Conservation (phyloP, 2,113 vertebrate species). For the Petaurus breviceps region DNA sequence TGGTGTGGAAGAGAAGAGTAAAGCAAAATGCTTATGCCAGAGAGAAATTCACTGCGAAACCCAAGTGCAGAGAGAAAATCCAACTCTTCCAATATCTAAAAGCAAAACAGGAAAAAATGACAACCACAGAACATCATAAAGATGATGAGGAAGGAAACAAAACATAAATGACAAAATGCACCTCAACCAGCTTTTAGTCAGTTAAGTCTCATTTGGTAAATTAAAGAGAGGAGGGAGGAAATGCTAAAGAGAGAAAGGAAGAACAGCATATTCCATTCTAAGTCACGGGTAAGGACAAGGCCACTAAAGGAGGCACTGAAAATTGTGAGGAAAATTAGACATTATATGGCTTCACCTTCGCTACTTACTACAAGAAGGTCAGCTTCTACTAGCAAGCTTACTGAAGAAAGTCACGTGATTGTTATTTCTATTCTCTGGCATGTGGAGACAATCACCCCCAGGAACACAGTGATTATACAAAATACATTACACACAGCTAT, state of each 20-base stretch:
- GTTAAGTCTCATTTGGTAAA: conserved; percentile 5
- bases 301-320: conserved; percentile 74
- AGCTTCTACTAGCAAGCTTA: conserved; percentile 70
- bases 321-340: conserved; percentile 71
- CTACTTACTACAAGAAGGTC: conserved; percentile 79
- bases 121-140: neutral
- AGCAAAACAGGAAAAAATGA: neutral
- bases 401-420: conserved; percentile 71
- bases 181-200: neutral
- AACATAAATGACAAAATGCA: neutral
- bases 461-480: conserved; percentile 59
- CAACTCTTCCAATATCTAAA: neutral
- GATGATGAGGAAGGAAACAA: neutral
- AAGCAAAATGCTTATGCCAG: neutral
- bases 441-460: conserved; percentile 72
- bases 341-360: conserved; percentile 78
- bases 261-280: neutral
- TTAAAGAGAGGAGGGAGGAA: conserved; percentile 5
- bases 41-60: neutral
- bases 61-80: neutral
- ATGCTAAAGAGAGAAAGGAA: neutral
- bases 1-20: neutral
- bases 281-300: neutral
- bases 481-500: conserved; percentile 66
- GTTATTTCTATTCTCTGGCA: conserved; percentile 67